A percentile compares a stretch with the other conserved stretches of the same genome.
Conservation (phyloP, 64 coral and sea anemone genomes). For the Cladopsammia gracilis region DNA sequence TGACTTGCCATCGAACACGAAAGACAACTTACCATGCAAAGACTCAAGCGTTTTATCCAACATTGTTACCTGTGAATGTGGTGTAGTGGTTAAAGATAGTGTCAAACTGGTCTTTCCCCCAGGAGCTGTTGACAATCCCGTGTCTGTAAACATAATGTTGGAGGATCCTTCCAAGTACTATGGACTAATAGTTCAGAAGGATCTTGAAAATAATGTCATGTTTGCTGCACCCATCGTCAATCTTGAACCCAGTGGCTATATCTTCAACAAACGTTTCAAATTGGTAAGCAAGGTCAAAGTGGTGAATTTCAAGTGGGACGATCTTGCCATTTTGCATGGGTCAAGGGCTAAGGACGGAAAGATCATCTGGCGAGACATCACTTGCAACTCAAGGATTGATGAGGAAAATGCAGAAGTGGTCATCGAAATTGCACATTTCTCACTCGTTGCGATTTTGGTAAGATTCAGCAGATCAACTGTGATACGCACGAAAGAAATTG, state of each 20-base stretch:
- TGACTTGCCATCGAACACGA: neutral
- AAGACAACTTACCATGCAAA: neutral
- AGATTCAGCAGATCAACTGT: neutral
- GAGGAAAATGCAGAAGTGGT: neutral
- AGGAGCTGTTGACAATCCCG: too few species aligned
- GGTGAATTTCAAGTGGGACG: too few species aligned
- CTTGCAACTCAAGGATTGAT: neutral
- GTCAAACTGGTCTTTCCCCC: too few species aligned
- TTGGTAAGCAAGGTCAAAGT: neutral
- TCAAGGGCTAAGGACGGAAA: neutral
- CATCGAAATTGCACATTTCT: slow-evolving; percentile 4
- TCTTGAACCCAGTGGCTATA: neutral
- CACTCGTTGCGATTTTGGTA: too few species aligned
- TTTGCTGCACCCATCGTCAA: neutral
- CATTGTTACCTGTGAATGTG: too few species aligned
- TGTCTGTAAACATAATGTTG: too few species aligned
- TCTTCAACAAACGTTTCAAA: neutral
- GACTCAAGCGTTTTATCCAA: too few species aligned
- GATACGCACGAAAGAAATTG: slow-evolving; percentile 15
- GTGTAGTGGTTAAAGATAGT: too few species aligned
- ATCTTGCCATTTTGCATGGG: neutral
- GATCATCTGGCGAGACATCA: slow-evolving; percentile 1
- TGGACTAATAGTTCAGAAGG: too few species aligned
- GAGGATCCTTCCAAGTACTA: too few species aligned
- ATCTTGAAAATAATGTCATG: too few species aligned